Base-by-base conservation (phyloP, 2,797 vertebrate species). In the Lindbergichthys nudifrons region DNA sequence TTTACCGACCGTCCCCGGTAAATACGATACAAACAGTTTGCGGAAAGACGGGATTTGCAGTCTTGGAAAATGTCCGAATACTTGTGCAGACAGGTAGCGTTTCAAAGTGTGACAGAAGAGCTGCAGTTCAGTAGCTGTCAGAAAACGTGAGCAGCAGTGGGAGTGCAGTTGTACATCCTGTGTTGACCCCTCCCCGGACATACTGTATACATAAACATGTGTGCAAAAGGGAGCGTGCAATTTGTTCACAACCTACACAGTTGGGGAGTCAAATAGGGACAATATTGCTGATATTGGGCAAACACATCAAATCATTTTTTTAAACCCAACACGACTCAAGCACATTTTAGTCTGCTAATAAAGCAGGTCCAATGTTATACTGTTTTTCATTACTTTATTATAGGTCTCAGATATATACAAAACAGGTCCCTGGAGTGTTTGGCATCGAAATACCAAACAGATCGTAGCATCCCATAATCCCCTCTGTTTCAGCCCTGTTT, bases 131-230 rank as follows among this genome's bases (percentile, higher is more conserved):
- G 18, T 1, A 13, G 52, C 42, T 66, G 67, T 65, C 51, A 68
- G 30, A 18, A 3, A 19, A 23, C 5, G 23, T 8, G 53, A n/a
- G 50, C 30, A 58, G 32, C 2, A 16, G 11, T 2, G 6, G 3
- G 32, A 36, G 32, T 4, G 53, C 36, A 52, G 67, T n/a, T 59
- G 74, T 42, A 50, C 41, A 58, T 79, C 36, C 71, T 66, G 32
- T 7, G 0, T 19, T 62, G 1, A 46, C 3, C 66, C 64, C 70
- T 46, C 73, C 70, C 65, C 56, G 14, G 8, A 13, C 2, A 1
- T 0, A 10, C 51, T 47, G 9, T 32, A 18, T 3, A 16, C 10
- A 21, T 21, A 21, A 21, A 21, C 21, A 21, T 21, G 26, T 26
- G 26, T 26, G 26, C 26, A 5, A 5, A 26, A 26, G 4, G 32